Conservation (phyloP, 1,140 invertebrate species). For the Meloidogyne hapla region DNA sequence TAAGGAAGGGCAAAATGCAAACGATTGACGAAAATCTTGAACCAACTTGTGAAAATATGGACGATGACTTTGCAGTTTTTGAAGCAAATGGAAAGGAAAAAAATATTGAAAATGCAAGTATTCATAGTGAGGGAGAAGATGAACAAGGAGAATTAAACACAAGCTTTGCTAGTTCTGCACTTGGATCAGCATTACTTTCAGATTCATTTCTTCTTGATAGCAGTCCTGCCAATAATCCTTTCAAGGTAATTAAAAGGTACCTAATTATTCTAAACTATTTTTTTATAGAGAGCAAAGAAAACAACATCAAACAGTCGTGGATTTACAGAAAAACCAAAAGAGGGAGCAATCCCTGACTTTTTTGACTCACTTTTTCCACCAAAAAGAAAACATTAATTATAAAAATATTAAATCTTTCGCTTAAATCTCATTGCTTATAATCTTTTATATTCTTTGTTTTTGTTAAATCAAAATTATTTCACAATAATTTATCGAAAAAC, state of each 20-base stretch:
- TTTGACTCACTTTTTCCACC: neutral
- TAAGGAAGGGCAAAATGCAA: neutral
- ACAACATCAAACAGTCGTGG: neutral
- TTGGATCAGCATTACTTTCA: slow-evolving; percentile 1
- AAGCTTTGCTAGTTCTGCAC: neutral
- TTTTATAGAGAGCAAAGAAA: neutral
- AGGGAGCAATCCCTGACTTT: neutral
- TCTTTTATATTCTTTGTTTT: too few relatives aligned
- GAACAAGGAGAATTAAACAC: neutral
- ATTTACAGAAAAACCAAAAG: slow-evolving; percentile 3
- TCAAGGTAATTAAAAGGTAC: neutral
- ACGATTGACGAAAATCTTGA: slow-evolving; percentile 3
- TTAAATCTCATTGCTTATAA: too few relatives aligned
- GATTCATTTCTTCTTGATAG: slow-evolving; percentile 14
- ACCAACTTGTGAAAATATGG: neutral
- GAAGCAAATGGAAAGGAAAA: neutral
- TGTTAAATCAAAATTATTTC: too few relatives aligned
- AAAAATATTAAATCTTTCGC: neutral
- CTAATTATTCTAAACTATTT: neutral
- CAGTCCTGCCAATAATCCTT: slow-evolving; percentile 7
- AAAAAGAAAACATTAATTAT: neutral
- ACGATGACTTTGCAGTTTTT: neutral
- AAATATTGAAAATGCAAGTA: neutral
- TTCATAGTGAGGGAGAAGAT: neutral
- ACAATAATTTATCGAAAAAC: too few relatives aligned